These are phyloP conservation scores for Pterocles burchelli DNA, from an alignment of 2,113 vertebrate species.

Conservation along the genomic window DNA sequence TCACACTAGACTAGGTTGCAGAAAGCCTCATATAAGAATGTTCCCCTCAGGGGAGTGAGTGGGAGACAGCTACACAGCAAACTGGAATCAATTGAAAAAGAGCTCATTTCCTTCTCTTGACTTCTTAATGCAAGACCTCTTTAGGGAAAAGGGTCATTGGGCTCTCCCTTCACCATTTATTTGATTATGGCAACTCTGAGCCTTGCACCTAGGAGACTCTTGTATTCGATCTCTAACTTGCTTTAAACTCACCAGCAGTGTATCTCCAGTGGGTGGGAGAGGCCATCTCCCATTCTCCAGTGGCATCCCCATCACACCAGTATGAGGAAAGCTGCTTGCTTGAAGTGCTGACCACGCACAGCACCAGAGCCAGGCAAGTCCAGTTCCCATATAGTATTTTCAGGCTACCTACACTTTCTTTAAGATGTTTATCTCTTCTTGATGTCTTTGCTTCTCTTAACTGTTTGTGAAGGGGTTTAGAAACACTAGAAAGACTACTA, in stretches of 20 bases:
- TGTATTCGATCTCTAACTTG: not conserved
- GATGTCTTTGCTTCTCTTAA: not conserved
- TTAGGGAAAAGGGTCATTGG: not conserved
- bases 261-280: not conserved
- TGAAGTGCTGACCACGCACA: not conserved
- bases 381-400: not conserved
- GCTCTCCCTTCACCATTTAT: not conserved
- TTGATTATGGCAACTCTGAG: not conserved
- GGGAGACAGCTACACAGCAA: not conserved
- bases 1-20: too few species aligned
- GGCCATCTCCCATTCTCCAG: not conserved
- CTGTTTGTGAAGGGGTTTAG: not conserved
- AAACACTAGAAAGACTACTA: not conserved
- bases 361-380: not conserved
- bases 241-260: not conserved
- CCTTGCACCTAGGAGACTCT: not conserved
- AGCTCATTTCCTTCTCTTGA: not conserved
- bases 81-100: not conserved
- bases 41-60: not conserved
- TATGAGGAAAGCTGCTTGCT: not conserved
- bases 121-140: not conserved
- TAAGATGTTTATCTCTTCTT: not conserved
- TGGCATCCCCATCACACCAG: not conserved
- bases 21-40: not conserved
- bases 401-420: not conserved